A percentile compares a stretch with the other conserved stretches of the same genome.
phyloP scores from a whole-genome alignment of 2,113 vertebrate species.

The Stegostoma tigrinum region DNA sequence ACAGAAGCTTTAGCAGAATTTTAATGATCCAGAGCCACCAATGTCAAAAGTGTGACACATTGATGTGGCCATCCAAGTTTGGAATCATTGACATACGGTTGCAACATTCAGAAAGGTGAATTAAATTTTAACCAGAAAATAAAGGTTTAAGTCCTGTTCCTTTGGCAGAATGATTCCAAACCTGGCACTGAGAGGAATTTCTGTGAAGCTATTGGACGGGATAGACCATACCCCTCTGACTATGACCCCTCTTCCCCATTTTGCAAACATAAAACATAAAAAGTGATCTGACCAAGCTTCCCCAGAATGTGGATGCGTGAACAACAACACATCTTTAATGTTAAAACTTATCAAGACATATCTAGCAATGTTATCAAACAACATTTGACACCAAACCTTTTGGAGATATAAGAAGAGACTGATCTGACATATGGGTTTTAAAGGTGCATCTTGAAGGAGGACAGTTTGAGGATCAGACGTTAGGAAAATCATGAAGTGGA shows the following conservation, averaged over 20 bases:
- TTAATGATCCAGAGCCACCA: background rate
- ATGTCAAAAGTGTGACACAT: background rate
- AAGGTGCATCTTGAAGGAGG: too few species aligned
- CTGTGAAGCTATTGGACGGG: background rate
- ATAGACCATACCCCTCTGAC: background rate
- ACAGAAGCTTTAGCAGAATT: background rate
- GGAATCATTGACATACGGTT: background rate
- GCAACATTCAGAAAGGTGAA: background rate
- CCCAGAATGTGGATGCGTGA: background rate
- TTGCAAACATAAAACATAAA: background rate
- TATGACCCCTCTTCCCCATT: background rate
- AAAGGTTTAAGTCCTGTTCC: background rate
- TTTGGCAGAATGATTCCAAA: background rate
- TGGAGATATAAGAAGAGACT: background rate
- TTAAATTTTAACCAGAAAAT: background rate
- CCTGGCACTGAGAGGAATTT: background rate
- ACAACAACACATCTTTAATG: background rate
- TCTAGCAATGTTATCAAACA: background rate
- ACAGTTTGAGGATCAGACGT: too few species aligned
- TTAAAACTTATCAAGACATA: background rate
- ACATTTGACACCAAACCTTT: background rate
- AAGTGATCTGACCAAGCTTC: background rate
- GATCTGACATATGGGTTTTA: background rate
- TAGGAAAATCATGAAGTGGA: background rate
- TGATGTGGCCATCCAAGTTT: background rate